A percentile compares a stretch with the other conserved stretches of the same genome.
Evolutionary conservation across 2,113 vertebrate species (phyloP).

Genomic region (Silurus glanis): DNA sequence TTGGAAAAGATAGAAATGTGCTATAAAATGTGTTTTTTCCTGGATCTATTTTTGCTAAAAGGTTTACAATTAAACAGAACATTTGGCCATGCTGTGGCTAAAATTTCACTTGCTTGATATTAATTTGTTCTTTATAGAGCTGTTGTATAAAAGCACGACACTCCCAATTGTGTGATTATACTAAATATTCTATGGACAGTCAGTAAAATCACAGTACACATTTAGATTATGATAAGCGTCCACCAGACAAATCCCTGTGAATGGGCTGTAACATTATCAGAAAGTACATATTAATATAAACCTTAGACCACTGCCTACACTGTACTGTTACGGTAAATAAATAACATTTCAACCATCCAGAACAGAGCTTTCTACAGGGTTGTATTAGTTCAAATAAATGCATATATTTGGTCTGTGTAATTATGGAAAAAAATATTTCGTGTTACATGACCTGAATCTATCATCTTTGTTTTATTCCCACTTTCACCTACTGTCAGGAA

Average conservation of each 20-base stretch:
- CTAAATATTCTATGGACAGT: too few relatives aligned
- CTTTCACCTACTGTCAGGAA: not conserved
- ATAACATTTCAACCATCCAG: not conserved
- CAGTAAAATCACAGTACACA: too few relatives aligned
- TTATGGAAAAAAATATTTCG: too few relatives aligned
- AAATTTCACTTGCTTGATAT: not conserved
- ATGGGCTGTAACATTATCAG: too few relatives aligned
- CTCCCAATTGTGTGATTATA: too few relatives aligned
- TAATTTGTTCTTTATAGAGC: not conserved
- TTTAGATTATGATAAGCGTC: too few relatives aligned
- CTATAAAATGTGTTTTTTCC: not conserved
- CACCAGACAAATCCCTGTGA: too few relatives aligned
- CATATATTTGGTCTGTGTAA: not conserved
- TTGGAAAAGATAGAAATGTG: not conserved
- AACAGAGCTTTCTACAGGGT: not conserved
- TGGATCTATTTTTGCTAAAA: not conserved
- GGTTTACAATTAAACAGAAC: not conserved
- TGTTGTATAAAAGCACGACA: too few relatives aligned
- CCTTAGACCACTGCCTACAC: not conserved
- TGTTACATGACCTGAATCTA: not conserved
- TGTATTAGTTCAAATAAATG: not conserved
- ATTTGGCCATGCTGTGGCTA: not conserved
- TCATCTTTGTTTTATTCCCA: not conserved
- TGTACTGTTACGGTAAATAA: not conserved
- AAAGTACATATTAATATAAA: too few relatives aligned